Base-by-base conservation (phyloP, 2,797 vertebrate genomes). In the Neoniphon sammara region DNA sequence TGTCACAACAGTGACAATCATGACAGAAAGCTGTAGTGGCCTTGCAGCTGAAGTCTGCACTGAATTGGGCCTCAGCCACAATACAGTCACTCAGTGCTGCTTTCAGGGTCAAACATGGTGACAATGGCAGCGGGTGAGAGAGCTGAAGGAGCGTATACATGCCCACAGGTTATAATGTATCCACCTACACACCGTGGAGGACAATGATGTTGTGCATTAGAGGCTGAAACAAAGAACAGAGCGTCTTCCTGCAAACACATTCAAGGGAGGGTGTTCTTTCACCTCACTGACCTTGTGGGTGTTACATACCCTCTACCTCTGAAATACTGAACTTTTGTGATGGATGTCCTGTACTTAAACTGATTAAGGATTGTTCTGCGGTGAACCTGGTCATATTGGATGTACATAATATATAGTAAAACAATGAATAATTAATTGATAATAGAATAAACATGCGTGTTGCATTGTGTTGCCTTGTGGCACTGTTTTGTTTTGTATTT, bases 231-330 rank as follows among this genome's bases (percentile, higher is more conserved):
- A 74, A 73, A 75, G 78, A 86, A 47, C 70, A 81, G 76, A 82
- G 58, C 79, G 83, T 86, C 77, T 66, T 75, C 81, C 81, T 91
- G 79, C 70, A 69, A 68, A 47, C 61, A 80, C 31, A 65, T 85
- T 90, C 78, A 69, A 55, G 54, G 47, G 46, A 86, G 66, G 55
- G 55, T 47, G 81, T 77, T 56, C 85, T 85, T 85, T 87, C 84
- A 91, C 86, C 73, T 76, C 64, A 46, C 55, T 90, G 91, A 93
- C 92, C 92, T 94, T 93, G 89, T 85, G 66, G 78, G 47, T 66
- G 64, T 66, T 76, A 44, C 36, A 5, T 52, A 46, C 39, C 67
- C 27, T 66, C 61, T 39, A 18, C 50, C 77, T 39, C 9, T 57
- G 58, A 82, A 77, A 81, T 87, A 87, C 83, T 52, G 80, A 89